A percentile compares a stretch with the other conserved stretches of the same genome.
Evolutionary conservation across 2,113 vertebrate genomes (phyloP).

Genomic region (Willisornis vidua): DNA sequence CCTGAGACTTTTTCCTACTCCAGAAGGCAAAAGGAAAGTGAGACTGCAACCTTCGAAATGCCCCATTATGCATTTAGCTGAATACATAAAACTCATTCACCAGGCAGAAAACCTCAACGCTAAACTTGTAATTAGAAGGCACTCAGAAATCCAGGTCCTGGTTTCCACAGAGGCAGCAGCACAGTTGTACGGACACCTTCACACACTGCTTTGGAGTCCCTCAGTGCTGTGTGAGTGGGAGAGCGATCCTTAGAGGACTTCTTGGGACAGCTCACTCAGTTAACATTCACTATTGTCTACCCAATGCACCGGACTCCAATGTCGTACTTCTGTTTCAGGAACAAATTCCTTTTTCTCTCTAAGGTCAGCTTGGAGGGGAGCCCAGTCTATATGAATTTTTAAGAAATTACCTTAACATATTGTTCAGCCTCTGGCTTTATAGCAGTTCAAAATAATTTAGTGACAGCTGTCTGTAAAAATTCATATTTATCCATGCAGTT

Average conservation of each 20-base stretch:
- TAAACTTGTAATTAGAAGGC: neutral
- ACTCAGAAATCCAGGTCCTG: neutral
- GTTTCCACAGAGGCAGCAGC: neutral
- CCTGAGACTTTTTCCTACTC: neutral
- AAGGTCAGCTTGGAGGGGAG: neutral
- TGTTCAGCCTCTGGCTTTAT: neutral
- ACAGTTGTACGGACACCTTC: neutral
- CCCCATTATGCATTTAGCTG: neutral
- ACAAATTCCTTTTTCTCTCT: neutral
- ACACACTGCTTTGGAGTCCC: neutral
- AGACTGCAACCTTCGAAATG: neutral
- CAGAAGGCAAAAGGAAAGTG: neutral
- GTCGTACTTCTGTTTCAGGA: neutral
- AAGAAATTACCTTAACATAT: neutral
- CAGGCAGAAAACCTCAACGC: neutral
- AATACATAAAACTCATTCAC: neutral
- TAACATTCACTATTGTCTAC: neutral
- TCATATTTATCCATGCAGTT: neutral
- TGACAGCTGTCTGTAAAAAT: neutral
- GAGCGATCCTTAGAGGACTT: neutral
- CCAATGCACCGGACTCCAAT: neutral
- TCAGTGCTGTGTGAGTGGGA: neutral
- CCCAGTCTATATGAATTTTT: neutral
- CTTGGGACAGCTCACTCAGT: neutral
- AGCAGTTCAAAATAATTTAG: neutral